Conservation (phyloP, 2,888 invertebrate species). For the Athripsodes cinereus region DNA sequence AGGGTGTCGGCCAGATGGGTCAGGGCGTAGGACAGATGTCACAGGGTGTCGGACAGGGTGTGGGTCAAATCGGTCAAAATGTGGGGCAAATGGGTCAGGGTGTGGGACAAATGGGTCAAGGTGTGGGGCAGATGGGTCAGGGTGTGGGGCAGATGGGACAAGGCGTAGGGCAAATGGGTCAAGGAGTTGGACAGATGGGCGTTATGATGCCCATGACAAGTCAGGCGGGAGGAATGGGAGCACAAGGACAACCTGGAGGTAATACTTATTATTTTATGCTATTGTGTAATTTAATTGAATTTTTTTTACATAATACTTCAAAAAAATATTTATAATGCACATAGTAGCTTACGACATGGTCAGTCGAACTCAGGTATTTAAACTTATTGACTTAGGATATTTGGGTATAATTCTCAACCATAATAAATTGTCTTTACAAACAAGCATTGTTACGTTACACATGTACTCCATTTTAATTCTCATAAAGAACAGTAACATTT, state of each 20-base stretch:
- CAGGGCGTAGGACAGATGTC: constrained; percentile 48
- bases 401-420: no score
- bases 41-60: constrained; percentile 43
- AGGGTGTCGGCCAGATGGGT: constrained; percentile 48
- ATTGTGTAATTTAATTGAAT: no score
- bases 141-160: constrained; percentile 35
- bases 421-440: no score
- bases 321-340: no score
- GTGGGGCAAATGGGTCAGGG: constrained; percentile 45
- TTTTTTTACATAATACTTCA: no score
- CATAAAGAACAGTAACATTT: no score
- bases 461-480: no score
- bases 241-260: constrained; percentile 30
- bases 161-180: constrained; percentile 51
- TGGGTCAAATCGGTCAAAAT: constrained; percentile 48
- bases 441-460: no score
- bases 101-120: constrained; percentile 50
- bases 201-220: constrained; percentile 31
- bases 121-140: constrained; percentile 47
- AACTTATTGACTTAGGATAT: no score
- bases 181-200: constrained; percentile 47
- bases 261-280: no score
- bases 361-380: no score
- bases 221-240: constrained; percentile 27
- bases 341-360: no score